Base-by-base conservation (phyloP, 2,888 invertebrate genomes). In the Sesamia inferens region DNA sequence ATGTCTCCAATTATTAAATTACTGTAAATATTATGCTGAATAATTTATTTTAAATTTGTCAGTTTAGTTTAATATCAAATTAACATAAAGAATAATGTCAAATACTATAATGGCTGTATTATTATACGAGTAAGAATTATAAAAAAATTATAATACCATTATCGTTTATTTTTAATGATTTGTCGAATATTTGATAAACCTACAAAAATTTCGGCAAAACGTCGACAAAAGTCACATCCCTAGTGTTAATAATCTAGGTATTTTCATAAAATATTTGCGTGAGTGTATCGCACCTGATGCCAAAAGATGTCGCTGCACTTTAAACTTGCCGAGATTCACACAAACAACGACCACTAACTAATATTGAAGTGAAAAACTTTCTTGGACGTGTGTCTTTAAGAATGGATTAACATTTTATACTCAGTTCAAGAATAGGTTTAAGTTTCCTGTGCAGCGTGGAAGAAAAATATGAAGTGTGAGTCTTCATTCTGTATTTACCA, bases 191-290 rank as follows among this genome's bases (percentile, higher is more conserved):
- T 24, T 42, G 22, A 55, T 13, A 47, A 16, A 14, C 7, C 6
- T 31, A 11, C 14, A 13, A 3, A 70, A 63, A 22, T 83, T 86
- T 90, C 85, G 87, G 89, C 81, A 84, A 65, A 67, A 59, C 59
- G 65, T 85, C 84, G 86, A 80, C 59, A 73, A 79, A 0, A 68
- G 64, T 71, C 71, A 84, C 94, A 90, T 85, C 94, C 88, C 93
- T 93, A 93, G 87, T 76, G 86, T 84, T 87, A 90, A 91, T 90
- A 91, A 84, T 92, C 90, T 91, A 90, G 89, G 93, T 96, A 95
- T 95, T 95, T 94, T 95, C 95, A 93, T 95, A 95, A 95, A 95
- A 96, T 95, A 95, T 96, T 96, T 95, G 95, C 95, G 92, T 91
- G 94, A 93, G 91, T 95, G 93, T 94, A 92, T 92, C 92, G 92